Conservation (phyloP, 2,113 vertebrate genomes). For the Phycodurus eques region DNA sequence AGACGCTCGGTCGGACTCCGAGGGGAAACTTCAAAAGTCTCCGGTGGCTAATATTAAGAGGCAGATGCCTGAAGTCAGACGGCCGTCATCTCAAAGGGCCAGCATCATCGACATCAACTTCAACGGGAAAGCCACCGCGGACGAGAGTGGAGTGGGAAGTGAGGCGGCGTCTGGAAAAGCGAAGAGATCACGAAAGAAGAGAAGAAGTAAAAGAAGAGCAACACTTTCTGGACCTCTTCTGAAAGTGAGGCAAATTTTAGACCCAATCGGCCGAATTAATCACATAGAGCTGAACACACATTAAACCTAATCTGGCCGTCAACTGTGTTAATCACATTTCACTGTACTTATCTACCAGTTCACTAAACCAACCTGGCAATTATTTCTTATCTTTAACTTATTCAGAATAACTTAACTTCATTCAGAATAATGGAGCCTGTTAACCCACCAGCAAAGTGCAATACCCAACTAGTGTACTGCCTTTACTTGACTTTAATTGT, state of each 20-base stretch:
- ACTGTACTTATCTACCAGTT: no score
- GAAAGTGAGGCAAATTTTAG: slow-evolving; percentile 39
- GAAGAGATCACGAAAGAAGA: slow-evolving; percentile 47
- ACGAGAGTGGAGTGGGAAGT: slow-evolving; percentile 27
- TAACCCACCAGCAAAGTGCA: no score
- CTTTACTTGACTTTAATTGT: no score
- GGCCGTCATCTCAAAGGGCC: slow-evolving; percentile 41
- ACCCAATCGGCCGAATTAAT: not conserved
- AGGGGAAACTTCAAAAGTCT: slow-evolving; percentile 46
- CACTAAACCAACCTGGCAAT: no score
- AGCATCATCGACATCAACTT: slow-evolving; percentile 63
- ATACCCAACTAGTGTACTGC: no score
- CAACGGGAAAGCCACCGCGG: slow-evolving; percentile 37
- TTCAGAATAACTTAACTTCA: no score
- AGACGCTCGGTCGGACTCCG: slow-evolving; percentile 36
- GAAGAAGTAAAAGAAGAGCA: slow-evolving; percentile 38
- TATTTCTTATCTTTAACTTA: no score
- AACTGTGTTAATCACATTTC: no score
- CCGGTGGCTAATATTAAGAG: slow-evolving; percentile 48
- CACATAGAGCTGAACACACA: not conserved
- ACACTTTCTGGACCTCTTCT: slow-evolving; percentile 17
- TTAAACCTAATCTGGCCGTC: not conserved
- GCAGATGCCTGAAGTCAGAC: slow-evolving; percentile 52
- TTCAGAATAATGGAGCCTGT: no score
- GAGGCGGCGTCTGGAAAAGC: slow-evolving; percentile 31